These are phyloP conservation scores for Xestoiulus laeticollis DNA, from an alignment of 2,888 invertebrate species.

Conservation along the genomic window DNA sequence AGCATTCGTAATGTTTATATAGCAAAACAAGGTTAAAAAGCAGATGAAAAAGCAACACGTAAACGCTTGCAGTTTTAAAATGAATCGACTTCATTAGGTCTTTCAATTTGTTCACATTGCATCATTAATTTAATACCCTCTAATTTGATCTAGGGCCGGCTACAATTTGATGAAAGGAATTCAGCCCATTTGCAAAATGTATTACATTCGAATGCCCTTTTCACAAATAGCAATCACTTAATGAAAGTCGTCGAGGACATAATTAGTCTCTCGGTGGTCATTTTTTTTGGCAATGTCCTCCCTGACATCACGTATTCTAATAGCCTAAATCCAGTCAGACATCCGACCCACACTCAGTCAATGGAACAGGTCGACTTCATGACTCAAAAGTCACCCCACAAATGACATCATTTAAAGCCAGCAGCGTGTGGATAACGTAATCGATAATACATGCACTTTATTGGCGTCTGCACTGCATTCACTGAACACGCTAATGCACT, in stretches of 20 bases:
- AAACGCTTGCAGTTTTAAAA: not conserved
- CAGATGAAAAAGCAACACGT: too few relatives aligned
- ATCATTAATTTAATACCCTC: slow-evolving; percentile 15
- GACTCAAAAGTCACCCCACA: not conserved
- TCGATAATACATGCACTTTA: slow-evolving; percentile 5
- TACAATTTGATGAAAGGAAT: slow-evolving; percentile 25
- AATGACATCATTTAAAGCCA: slow-evolving; percentile 18
- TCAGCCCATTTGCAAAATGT: not conserved
- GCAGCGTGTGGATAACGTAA: slow-evolving; percentile 37
- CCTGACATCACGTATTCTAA: not conserved
- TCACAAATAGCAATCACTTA: slow-evolving; percentile 18
- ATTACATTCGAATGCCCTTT: not conserved
- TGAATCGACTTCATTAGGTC: not conserved
- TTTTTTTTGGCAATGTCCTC: not conserved
- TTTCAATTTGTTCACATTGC: not conserved
- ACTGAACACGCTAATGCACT: not conserved
- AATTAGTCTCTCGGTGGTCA: slow-evolving; percentile 13
- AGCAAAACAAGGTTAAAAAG: too few relatives aligned
- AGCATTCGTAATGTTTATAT: too few relatives aligned
- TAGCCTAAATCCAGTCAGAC: not conserved
- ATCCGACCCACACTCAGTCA: not conserved
- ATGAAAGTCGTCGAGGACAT: not conserved
- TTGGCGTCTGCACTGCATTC: not conserved
- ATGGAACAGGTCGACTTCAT: slow-evolving; percentile 23
- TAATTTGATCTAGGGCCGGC: slow-evolving; percentile 4